These are phyloP conservation scores for Suncus etruscus DNA, from an alignment of 2,113 vertebrate species.

Conservation along the genomic window DNA sequence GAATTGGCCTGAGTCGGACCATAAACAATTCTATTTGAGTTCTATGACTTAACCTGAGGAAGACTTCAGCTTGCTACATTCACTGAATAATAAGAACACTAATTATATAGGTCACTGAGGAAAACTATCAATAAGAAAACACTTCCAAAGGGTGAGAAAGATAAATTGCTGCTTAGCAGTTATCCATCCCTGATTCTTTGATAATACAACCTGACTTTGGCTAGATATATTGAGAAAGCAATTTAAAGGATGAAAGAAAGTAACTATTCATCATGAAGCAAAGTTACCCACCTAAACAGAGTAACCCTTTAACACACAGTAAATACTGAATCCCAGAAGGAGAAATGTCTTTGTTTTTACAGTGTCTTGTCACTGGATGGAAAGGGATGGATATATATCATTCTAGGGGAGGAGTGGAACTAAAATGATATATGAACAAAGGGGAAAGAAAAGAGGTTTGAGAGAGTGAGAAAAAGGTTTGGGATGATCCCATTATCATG, in stretches of 20 bases:
- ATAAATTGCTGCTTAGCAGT: conserved; percentile 31
- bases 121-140: conserved; percentile 66
- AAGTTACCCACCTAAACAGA: not conserved
- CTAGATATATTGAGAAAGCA: conserved; percentile 60
- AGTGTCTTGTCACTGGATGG: not conserved
- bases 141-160: conserved; percentile 69
- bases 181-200: conserved; percentile 64
- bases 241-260: conserved; percentile 69
- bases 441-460: not conserved
- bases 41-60: not conserved
- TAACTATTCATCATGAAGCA: conserved; percentile 48
- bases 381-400: not conserved
- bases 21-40: not conserved
- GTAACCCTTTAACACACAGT: not conserved
- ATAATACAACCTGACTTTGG: conserved; percentile 62
- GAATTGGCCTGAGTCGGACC: not conserved
- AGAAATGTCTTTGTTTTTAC: not conserved
- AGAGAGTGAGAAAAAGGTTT: not conserved
- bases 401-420: conserved; percentile 4
- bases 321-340: not conserved
- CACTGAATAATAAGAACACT: not conserved
- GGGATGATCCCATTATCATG: not conserved
- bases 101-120: conserved; percentile 58
- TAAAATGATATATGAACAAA: not conserved
- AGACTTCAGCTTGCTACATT: not conserved